Evolutionary conservation across 2,888 invertebrate genomes (phyloP), one percentile per base, ranked within the genome.

Genomic region (Meiosimyza platycephala): DNA sequence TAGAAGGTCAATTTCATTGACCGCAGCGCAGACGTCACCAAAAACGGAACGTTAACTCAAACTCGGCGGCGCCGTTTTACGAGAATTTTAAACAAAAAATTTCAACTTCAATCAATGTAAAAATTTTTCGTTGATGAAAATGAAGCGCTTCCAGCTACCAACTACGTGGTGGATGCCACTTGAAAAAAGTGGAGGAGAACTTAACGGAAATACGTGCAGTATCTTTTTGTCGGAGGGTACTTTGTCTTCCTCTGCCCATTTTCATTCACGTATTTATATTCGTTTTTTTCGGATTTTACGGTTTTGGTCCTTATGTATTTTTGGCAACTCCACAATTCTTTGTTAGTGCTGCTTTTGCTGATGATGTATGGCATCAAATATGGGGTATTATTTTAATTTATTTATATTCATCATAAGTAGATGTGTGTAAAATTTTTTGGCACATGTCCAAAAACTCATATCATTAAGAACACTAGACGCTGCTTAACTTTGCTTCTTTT

Each of bases 1-100:
- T 48, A 50, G 66, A 59, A 72, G 72, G 65, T 72, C 66, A 66
- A 60, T 72, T 72, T 50, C 60, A 60, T 66, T 72, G 72, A 72
- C 66, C 72, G 47, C 66, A 48, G 54, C 15, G 28, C 28, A 66
- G 63, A 63, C 64, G 50, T n/a, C 64, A 16, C 50, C 22, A 33
- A 60, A 60, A 3, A 28, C 11, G 22, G 22, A 55, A 28, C 18
- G 22, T 12, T 28, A 28, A 28, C 28, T 28, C 6, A 13, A 55
- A 55, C 18, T 22, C 13, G 55, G 12, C 22, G 16, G 33, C 62
- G 40, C 28, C 28, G 28, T 3, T 28, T 28, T 28, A 28, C 28
- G 28, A n/a, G 47, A 40, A 47, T 6, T 15, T 12, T 16, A 12
- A 4, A 2, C 28, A 28, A 28, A 28, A 28, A 28, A 28, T 28